Conservation (phyloP, 2,797 vertebrate species). For the Percopsis omiscomaycus region DNA sequence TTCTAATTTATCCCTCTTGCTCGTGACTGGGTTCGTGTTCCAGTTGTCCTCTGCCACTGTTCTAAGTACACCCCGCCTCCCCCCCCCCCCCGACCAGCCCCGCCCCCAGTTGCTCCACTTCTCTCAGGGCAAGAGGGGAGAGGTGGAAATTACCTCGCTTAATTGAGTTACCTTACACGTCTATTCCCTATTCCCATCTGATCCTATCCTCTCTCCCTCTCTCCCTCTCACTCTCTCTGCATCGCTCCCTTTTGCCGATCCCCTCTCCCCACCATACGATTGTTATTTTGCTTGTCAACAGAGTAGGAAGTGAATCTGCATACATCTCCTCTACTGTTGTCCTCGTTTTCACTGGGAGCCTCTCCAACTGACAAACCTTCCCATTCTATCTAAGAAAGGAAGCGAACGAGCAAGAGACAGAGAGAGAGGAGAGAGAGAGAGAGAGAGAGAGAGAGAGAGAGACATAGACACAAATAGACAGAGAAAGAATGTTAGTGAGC, state of each 20-base stretch:
- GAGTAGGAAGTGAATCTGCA: slow-evolving; percentile 41
- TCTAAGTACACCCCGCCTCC: slow-evolving; percentile 46
- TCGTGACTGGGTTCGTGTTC: slow-evolving; percentile 27
- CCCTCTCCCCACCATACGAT: slow-evolving; percentile 23
- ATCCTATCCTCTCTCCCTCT: slow-evolving; percentile 8
- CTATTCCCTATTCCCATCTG: slow-evolving; percentile 55
- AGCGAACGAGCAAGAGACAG: background rate
- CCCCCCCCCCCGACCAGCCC: slow-evolving; percentile 10
- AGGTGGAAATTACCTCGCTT: slow-evolving; percentile 63
- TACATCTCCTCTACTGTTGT: slow-evolving; percentile 32
- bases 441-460: too few relatives aligned
- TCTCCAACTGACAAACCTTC: slow-evolving; percentile 5
- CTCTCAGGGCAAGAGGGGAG: slow-evolving; percentile 57
- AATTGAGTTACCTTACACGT: slow-evolving; percentile 70
- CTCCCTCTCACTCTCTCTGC: slow-evolving; percentile 7
- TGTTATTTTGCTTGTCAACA: slow-evolving; percentile 58
- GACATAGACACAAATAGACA: background rate
- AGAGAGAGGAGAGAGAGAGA: background rate
- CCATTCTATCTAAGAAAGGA: slow-evolving; percentile 4
- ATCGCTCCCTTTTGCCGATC: slow-evolving; percentile 23
- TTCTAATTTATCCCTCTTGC: slow-evolving; percentile 35
- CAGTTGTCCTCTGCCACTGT: slow-evolving; percentile 68
- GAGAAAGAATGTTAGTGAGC: background rate
- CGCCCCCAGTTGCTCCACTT: slow-evolving; percentile 50
- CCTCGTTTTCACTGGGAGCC: background rate